Conservation (phyloP, 2,888 invertebrate genomes). For the Meliscaeva auricollis region DNA sequence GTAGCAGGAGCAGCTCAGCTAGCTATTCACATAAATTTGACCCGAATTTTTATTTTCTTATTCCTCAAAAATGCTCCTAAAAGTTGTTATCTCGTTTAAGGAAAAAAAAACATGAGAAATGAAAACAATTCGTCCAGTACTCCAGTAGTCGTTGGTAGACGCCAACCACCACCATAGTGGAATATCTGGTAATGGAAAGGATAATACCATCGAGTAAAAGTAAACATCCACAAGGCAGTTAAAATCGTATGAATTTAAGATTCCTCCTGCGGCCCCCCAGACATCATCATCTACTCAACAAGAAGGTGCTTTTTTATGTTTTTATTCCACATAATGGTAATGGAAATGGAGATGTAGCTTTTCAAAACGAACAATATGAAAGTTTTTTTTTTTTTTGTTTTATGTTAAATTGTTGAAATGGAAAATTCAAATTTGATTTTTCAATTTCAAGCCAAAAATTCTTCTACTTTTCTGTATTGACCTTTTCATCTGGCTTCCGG, state of each 20-base stretch:
- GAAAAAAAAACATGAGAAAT: constrained; percentile 16
- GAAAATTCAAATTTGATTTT: constrained; percentile 73
- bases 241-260: constrained; percentile 23
- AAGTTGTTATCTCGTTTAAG: not conserved
- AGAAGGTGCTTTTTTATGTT: not conserved
- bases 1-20: not conserved
- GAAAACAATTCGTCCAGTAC: constrained; percentile 33
- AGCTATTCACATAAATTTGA: constrained; percentile 33
- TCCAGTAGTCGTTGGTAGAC: constrained; percentile 11
- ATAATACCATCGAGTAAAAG: constrained; percentile 34
- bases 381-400: constrained; percentile 23
- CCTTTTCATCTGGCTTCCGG: constrained; percentile 20
- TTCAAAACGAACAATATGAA: constrained; percentile 40
- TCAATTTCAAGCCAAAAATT: constrained; percentile 37
- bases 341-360: constrained; percentile 21
- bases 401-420: constrained; percentile 58
- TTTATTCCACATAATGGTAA: constrained; percentile 8
- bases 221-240: constrained; percentile 50
- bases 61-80: not conserved
- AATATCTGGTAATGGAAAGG: constrained; percentile 23
- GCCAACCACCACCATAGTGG: not conserved
- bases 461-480: constrained; percentile 1
- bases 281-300: too few relatives aligned
- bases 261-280: too few relatives aligned
- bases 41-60: constrained; percentile 28